These are phyloP conservation scores for Cosmia pyralina DNA, from an alignment of 2,888 invertebrate species.

Conservation along the genomic window DNA sequence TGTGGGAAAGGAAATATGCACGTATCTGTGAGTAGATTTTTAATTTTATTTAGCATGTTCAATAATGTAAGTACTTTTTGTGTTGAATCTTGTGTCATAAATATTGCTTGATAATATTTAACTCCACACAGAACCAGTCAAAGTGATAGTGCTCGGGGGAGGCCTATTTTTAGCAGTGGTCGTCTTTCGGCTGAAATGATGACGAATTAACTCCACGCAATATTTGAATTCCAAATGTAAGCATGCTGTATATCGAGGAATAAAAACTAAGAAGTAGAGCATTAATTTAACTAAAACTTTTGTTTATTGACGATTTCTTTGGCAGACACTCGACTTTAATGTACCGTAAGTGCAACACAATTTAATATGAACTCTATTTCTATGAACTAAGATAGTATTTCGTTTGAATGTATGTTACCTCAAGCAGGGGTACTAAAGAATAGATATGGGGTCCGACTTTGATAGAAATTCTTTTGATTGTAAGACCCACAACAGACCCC, in stretches of 20 bases:
- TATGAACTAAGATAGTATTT: slow-evolving; percentile 60
- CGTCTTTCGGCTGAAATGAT: too few relatives aligned
- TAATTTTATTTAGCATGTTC: not conserved
- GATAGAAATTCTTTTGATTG: slow-evolving; percentile 86
- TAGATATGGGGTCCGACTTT: slow-evolving; percentile 88
- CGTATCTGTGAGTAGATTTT: not conserved
- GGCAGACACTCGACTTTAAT: slow-evolving; percentile 84
- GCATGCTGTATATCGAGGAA: slow-evolving; percentile 72
- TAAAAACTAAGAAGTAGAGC: slow-evolving; percentile 77
- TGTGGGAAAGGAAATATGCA: not conserved
- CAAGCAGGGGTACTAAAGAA: slow-evolving; percentile 85
- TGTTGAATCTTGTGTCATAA: not conserved
- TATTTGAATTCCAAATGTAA: slow-evolving; percentile 28
- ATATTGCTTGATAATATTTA: not conserved
- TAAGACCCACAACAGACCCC: slow-evolving; percentile 87
- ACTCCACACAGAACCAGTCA: too few relatives aligned
- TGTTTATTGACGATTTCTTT: slow-evolving; percentile 89
- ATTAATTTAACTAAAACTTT: slow-evolving; percentile 87
- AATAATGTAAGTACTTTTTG: not conserved
- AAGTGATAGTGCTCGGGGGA: too few relatives aligned
- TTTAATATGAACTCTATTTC: slow-evolving; percentile 58
- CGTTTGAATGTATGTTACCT: slow-evolving; percentile 30
- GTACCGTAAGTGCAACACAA: slow-evolving; percentile 44
- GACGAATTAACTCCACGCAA: too few relatives aligned
- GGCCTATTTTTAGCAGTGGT: too few relatives aligned